These are phyloP conservation scores for Gnathonemus echidnorhynchus DNA, from an alignment of 2,113 vertebrate genomes.

Conservation along the genomic window DNA sequence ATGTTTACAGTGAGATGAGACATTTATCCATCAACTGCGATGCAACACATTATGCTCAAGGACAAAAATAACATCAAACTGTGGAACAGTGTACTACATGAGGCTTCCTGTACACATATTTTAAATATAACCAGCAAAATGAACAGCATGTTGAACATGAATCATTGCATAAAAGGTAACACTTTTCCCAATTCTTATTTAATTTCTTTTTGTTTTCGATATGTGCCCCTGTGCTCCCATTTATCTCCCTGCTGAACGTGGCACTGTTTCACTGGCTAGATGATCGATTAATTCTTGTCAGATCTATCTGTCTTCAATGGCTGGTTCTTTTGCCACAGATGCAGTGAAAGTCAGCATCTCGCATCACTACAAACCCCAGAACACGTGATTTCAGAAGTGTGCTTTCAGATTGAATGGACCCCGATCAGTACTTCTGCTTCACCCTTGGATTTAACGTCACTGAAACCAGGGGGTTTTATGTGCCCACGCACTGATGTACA, in stretches of 20 bases:
- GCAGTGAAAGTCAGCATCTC: not conserved
- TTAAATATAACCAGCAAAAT: too few species aligned
- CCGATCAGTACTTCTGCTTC: conserved; percentile 7
- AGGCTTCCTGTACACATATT: too few species aligned
- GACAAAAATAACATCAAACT: too few species aligned
- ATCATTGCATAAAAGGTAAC: too few species aligned
- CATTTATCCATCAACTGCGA: too few species aligned
- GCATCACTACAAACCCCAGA: not conserved
- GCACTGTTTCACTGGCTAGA: not conserved
- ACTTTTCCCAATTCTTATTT: not conserved
- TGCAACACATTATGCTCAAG: too few species aligned
- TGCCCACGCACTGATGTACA: not conserved
- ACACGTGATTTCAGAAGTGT: not conserved
- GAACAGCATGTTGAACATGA: too few species aligned
- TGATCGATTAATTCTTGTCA: not conserved
- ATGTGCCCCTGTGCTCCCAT: not conserved
- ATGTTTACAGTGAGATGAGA: too few species aligned
- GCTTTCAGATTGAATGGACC: not conserved
- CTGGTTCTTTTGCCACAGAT: not conserved
- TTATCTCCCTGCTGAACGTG: not conserved
- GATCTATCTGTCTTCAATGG: not conserved
- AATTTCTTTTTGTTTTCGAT: not conserved
- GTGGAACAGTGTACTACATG: too few species aligned
- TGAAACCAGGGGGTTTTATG: not conserved
- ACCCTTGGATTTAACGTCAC: not conserved